These are phyloP conservation scores for Selene dorsalis DNA, from an alignment of 2,797 vertebrate genomes.

Conservation along the genomic window DNA sequence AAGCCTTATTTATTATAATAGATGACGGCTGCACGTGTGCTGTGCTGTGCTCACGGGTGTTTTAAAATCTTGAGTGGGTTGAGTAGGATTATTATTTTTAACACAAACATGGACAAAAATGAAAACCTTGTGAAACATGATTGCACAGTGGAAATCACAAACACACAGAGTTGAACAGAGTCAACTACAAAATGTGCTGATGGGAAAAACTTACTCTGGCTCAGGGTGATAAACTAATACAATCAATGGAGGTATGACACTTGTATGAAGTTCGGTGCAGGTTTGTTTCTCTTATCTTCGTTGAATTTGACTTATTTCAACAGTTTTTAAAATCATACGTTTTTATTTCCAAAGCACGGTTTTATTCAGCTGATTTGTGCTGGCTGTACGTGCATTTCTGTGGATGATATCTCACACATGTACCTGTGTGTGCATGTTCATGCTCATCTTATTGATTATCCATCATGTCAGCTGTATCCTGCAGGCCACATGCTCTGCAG, in stretches of 20 bases:
- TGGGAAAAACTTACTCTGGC: background rate
- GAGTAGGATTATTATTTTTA: no score
- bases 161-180: no score
- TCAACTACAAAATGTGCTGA: no score
- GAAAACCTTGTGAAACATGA: no score
- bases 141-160: no score
- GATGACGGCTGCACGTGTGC: no score
- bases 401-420: background rate
- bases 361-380: background rate
- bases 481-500: background rate
- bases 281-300: background rate
- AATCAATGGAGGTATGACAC: background rate
- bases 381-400: background rate
- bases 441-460: background rate
- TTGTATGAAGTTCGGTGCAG: background rate
- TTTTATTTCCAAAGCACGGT: no score
- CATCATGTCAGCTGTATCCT: conserved; percentile 6
- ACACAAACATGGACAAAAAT: no score
- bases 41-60: no score
- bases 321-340: no score
- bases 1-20: no score
- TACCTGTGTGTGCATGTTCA: background rate
- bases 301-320: background rate
- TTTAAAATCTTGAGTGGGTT: no score
- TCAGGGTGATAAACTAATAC: background rate